Evolutionary conservation across 2,888 invertebrate genomes (phyloP), one percentile per base, ranked within the genome.

Genomic region (Polymixis flavicincta): DNA sequence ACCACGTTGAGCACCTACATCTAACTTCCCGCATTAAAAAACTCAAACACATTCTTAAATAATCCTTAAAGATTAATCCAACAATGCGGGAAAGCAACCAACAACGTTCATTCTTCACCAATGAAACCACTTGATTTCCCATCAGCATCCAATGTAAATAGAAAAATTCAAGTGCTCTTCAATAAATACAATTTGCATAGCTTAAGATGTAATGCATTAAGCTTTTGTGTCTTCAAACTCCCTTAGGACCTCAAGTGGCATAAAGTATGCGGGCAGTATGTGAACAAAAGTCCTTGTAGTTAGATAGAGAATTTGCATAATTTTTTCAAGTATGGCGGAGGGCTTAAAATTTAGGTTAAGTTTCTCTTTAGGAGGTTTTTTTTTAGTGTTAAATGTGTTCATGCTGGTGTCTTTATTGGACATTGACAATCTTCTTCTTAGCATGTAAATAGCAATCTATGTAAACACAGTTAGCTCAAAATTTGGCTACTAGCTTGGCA

Each of bases 211-310:
- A 71, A 74, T 83, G 83, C 79, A 82, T 84, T 83, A 82, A 84
- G 80, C 78, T 84, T 86, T 82, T 79, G 77, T 86, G 76, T 76
- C 76, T 87, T 83, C 77, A 42, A 70, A 78, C n/a, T 81, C 80
- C 76, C 78, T 78, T n/a, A 74, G 82, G 77, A 37, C 45, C 52
- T 82, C 67, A 61, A 89, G 88, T 83, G 85, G 78, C 52, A 70
- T 52, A 55, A 74, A 94, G 93, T 89, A 95, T 95, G 92, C 95
- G 95, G 95, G 95, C 88, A 90, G 90, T 93, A 90, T 93, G 89
- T 92, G 80, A 85, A 67, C 79, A 84, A 86, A n/a, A 89, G 85
- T 77, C 78, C 82, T 86, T 87, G 89, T 91, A 83, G 87, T 89
- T 88, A 82, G 86, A 88, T 87, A 87, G 61, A 78, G 74, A 82